Base-by-base conservation (phyloP, 2,113 vertebrate genomes). In the Seriola quinqueradiata region DNA sequence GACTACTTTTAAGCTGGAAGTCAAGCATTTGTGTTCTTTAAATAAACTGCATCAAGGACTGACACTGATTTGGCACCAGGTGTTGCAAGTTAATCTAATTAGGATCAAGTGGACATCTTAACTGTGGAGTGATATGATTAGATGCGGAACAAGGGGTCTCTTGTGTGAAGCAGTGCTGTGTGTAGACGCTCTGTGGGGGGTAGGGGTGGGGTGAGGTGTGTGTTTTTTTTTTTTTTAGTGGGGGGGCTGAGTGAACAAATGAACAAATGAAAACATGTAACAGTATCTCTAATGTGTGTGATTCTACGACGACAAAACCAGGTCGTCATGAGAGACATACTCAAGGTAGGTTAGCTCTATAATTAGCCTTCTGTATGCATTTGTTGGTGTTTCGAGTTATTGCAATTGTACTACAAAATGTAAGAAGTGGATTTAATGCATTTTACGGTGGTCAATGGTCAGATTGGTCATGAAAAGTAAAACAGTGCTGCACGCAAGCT, bases 101-200 rank as follows among this genome's bases (percentile, higher is more conserved):
- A 77, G 66, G 77, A 40, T 77, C 36, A 82, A 70, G 59, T 19
- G 14, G 67, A 52, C 81, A 70, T 78, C 75, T 86, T 55, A 36
- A 84, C 34, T 75, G 80, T 60, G 46, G 54, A 76, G 55, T 55
- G 65, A 82, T 77, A 25, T 83, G 79, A 85, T 88, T 75, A 77
- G 70, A 87, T 73, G 70, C 44, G 76, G 65, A 87, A 67, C 70
- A 75, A 81, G 55, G 61, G 58, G 44, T 40, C 67, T 63, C 68
- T 82, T 58, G 57, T 68, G 72, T 72, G 48, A 75, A 66, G 77
- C 59, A 23, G 40, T 5, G 57, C 12, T 76, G 79, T 81, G 58
- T 79, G 68, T 60, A 61, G 38, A 25, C 14, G 40, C 67, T 76
- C 59, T 44, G 16, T 8, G 8, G 64, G 44, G 40, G 28, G 28